Base-by-base conservation (phyloP, 2,113 vertebrate species). In the Candoia aspera region DNA sequence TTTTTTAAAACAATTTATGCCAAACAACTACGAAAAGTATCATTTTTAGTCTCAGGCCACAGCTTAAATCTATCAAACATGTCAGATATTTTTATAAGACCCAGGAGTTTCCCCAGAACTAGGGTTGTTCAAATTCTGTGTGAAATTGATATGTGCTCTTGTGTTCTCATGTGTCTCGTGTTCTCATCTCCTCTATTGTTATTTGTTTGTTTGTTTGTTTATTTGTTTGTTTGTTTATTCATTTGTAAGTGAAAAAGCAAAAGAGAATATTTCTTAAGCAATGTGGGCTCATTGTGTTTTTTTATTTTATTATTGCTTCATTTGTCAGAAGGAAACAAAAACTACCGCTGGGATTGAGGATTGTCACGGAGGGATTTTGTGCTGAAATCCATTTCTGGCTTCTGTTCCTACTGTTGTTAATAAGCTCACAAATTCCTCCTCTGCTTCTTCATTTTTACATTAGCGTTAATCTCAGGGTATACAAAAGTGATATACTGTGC, bases 281-380 rank as follows among this genome's bases (percentile, higher is more conserved):
- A 24, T 88, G 54, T 55, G 21, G 9, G 12, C 53, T 57, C 0
- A 33, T 84, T 73, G n/a, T 17, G 13, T 5, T 2, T 53, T 83
- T 62, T 92, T 93, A 3, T 85, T 46, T 23, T 64, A 33, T 83
- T 84, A 87, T 55, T 94, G 12, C 21, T 62, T 13, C 62, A 92
- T 13, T 93, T 26, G 11, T 86, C 21, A 92, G 84, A 90, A 60
- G 73, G 54, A 83, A 85, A 91, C 85, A 46, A 46, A 95, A 92
- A 88, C 2, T n/a, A 0, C 90, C 87, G 57, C 64, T 15, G 19
- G 4, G 29, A 68, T 93, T 64, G 21, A 33, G 57, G n/a, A 53
- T 79, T 33, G 88, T 33, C 89, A 90, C 62, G 60, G 42, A 83
- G 55, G 58, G 92, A 83, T 23, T 86, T 54, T 5, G 12, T 54